Conservation (phyloP, 1,140 invertebrate genomes). For the Neodiprion virginianus region DNA sequence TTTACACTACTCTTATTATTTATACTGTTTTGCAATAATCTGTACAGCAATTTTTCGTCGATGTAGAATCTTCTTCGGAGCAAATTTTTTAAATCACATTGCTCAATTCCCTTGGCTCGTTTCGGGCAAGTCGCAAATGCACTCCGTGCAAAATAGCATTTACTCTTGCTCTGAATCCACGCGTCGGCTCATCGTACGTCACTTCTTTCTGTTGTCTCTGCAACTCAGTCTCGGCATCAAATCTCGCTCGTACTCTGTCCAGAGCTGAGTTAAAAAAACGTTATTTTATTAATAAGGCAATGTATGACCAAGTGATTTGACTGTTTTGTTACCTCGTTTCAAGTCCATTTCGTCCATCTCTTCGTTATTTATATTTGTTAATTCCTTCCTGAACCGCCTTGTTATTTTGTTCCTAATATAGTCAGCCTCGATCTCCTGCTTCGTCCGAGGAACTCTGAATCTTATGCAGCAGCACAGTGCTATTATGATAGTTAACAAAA, state of each 20-base stretch:
- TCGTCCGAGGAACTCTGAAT: constrained; percentile 87
- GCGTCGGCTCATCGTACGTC: constrained; percentile 23
- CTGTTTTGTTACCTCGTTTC: constrained; percentile 69
- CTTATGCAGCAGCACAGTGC: constrained; percentile 86
- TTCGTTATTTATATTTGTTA: constrained; percentile 81
- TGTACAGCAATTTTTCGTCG: constrained; percentile 15
- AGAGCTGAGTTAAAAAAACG: constrained; percentile 48
- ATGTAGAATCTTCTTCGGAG: neutral
- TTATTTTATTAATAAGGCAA: too few species aligned
- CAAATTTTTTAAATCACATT: neutral
- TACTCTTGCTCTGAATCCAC: constrained; percentile 40
- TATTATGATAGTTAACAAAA: constrained; percentile 63
- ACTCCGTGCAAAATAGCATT: constrained; percentile 48
- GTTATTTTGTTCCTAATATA: constrained; percentile 84
- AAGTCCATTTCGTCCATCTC: constrained; percentile 87
- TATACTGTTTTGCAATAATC: constrained; percentile 33
- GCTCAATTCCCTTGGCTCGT: constrained; percentile 25
- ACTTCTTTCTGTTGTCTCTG: constrained; percentile 36
- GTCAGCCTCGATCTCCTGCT: constrained; percentile 92
- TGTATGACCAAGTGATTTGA: too few species aligned
- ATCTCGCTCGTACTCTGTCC: constrained; percentile 58
- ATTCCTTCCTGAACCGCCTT: constrained; percentile 78
- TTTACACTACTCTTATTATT: constrained; percentile 9
- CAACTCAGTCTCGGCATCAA: constrained; percentile 54
- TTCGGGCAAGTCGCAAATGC: constrained; percentile 40